Conservation (phyloP, 2,797 vertebrate species). For the Trachops cirrhosus region DNA sequence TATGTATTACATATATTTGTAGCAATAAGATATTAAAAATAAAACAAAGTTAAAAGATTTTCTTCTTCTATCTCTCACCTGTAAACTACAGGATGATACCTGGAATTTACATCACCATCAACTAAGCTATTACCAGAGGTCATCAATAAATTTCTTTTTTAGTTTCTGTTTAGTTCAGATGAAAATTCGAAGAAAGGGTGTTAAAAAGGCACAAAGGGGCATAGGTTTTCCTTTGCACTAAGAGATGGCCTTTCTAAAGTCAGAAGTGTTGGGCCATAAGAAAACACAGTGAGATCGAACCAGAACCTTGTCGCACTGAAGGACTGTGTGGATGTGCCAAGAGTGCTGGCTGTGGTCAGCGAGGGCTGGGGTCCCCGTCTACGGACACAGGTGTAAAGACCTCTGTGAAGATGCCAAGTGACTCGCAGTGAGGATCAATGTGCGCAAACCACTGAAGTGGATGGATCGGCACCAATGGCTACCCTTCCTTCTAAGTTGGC, state of each 20-base stretch:
- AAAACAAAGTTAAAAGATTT: neutral
- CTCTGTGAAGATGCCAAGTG: neutral
- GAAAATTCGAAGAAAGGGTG: neutral
- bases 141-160: neutral
- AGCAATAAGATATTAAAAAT: neutral
- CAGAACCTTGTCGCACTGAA: neutral
- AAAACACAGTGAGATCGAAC: neutral
- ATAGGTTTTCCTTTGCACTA: neutral
- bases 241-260: neutral
- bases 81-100: neutral
- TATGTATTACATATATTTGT: neutral
- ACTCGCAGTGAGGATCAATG: neutral
- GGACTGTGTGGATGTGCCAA: neutral
- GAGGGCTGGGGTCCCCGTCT: neutral
- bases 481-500: neutral
- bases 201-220: neutral
- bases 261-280: neutral
- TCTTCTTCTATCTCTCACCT: neutral
- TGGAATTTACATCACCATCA: neutral
- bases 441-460: neutral
- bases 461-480: neutral
- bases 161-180: neutral
- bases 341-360: neutral
- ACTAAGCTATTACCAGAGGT: neutral
- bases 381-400: neutral